phyloP scores from a whole-genome alignment of 2,113 vertebrate genomes.

The Anhinga anhinga region DNA sequence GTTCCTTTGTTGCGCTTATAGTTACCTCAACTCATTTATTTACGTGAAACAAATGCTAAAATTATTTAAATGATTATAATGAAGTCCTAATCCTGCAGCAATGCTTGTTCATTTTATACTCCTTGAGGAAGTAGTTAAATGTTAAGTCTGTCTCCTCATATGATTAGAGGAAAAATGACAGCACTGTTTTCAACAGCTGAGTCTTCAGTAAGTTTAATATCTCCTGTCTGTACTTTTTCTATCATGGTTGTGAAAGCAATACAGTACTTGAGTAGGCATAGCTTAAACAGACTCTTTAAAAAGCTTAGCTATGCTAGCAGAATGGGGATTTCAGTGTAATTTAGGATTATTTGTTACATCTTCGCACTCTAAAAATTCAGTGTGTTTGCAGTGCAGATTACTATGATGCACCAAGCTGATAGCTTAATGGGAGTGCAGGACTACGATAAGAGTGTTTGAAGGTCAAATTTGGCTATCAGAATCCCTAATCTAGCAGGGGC shows the following conservation, averaged over 20 bases:
- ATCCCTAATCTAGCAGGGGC: not conserved
- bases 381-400: not conserved
- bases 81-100: not conserved
- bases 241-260: not conserved
- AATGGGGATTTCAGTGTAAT: not conserved
- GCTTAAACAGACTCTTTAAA: not conserved
- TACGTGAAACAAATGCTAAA: not conserved
- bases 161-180: not conserved
- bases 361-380: fast-evolving
- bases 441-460: not conserved
- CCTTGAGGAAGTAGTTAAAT: not conserved
- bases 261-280: not conserved
- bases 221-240: not conserved
- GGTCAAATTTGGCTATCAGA: not conserved
- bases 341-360: not conserved
- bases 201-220: not conserved
- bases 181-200: not conserved
- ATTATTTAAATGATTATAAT: not conserved
- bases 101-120: not conserved
- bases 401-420: not conserved
- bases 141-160: not conserved
- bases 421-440: not conserved
- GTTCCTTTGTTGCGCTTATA: not conserved
- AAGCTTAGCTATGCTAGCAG: not conserved
- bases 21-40: no score